phyloP scores from a whole-genome alignment of 2,113 vertebrate species.

The Forbesichthys papilliferus region DNA sequence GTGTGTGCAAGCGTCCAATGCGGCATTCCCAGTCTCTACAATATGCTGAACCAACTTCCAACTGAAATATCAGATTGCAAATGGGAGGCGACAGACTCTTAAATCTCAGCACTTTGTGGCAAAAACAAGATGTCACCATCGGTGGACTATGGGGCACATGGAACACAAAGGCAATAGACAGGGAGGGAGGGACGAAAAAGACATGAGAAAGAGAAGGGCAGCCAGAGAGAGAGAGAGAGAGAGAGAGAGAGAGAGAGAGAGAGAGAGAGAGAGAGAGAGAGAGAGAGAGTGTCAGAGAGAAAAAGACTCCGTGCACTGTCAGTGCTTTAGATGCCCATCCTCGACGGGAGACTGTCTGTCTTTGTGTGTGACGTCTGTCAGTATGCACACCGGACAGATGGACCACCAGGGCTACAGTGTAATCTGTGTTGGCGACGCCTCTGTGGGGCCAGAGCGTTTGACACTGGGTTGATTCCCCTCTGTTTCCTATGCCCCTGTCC shows the following conservation, averaged over 20 bases:
- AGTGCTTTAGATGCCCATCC: not conserved
- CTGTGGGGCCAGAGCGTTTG: not conserved
- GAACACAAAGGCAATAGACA: not conserved
- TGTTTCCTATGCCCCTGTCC: no score
- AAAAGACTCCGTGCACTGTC: conserved; percentile 34
- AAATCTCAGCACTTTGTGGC: conserved; percentile 63
- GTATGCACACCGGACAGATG: conserved; percentile 48
- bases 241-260: not conserved
- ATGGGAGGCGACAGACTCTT: conserved; percentile 69
- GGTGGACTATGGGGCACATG: not conserved
- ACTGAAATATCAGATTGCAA: conserved; percentile 75
- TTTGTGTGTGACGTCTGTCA: conserved; percentile 21
- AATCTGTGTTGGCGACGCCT: not conserved
- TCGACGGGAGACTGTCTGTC: no score
- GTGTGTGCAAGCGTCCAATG: conserved; percentile 36
- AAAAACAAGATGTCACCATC: conserved; percentile 65
- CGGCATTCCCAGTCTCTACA: conserved; percentile 34
- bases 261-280: conserved; percentile 3
- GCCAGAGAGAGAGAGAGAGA: conserved; percentile 32
- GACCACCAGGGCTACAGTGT: conserved; percentile 14
- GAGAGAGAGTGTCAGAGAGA: conserved; percentile 24
- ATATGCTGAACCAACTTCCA: conserved; percentile 44
- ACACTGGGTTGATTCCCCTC: not conserved
- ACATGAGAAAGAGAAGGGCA: not conserved
- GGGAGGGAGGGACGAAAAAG: not conserved